Evolutionary conservation across 1,140 invertebrate genomes (phyloP), one percentile per base, ranked within the genome.

Genomic region (Globodera rostochiensis): DNA sequence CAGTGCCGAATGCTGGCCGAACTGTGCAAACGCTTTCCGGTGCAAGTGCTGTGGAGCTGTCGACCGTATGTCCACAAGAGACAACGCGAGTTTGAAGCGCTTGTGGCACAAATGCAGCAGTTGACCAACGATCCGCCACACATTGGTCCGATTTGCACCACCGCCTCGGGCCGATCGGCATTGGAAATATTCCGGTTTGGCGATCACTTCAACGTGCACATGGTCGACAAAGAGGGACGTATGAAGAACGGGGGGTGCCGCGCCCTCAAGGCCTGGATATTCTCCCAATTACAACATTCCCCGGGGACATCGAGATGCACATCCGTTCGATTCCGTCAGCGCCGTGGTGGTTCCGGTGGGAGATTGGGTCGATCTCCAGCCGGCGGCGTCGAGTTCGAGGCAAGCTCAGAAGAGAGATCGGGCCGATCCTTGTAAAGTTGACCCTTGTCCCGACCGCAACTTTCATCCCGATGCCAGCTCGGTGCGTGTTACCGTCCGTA

Each of bases 151-250:
- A 64, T 77, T 64, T 47, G 57, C 36, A 64, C 57, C 19, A 66
- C 75, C 7, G 46, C 4, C 46, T 67, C 4, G 4, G 75, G 75
- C 8, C 60, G 75, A 36, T 66, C 57, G 19, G 60, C 57, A n/a
- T 15, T 77, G 5, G 75, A 77, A 64, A 21, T 77, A 7, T 66
- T 67, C 15, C 53, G 75, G 4, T 77, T 77, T 66, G 57, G 57
- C 9, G 67, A 77, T 9, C 19, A n/a, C 7, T 57, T 57, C 57
- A 64, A 77, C 36, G 8, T 15, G 46, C 7, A 9, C 7, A n/a
- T 45, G 53, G 75, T 77, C 0, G 53, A 77, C n/a, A n/a, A 60
- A 7, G 46, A 77, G 25, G 75, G 75, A 45, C 11, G 6, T 4
- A 66, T 77, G 46, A 77, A 53, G 21, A n/a, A 45, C 5, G 19